These are phyloP conservation scores for Stenolophus ochropezus DNA, from an alignment of 2,888 invertebrate species.

Conservation along the genomic window DNA sequence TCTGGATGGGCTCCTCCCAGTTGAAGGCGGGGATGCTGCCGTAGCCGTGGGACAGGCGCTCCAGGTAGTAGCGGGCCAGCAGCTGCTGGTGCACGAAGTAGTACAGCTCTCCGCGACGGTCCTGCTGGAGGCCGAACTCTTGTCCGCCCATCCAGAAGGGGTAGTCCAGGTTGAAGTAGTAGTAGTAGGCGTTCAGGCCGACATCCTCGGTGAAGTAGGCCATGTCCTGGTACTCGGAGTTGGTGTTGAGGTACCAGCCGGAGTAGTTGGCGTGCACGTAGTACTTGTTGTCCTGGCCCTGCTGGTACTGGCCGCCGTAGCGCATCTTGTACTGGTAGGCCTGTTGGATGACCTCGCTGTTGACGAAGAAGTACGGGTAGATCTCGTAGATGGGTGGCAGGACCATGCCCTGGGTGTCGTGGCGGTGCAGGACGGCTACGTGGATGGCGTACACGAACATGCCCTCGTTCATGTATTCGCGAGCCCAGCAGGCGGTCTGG, in stretches of 20 bases:
- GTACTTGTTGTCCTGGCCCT: constrained; percentile 71
- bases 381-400: constrained; percentile 84
- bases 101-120: constrained; percentile 80
- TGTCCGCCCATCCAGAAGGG: constrained; percentile 80
- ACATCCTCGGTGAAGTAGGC: constrained; percentile 85
- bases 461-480: constrained; percentile 81
- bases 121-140: constrained; percentile 74
- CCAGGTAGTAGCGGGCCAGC: constrained; percentile 83
- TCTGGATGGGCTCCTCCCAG: constrained; percentile 74
- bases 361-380: constrained; percentile 83
- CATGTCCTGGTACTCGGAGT: constrained; percentile 76
- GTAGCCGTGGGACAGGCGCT: constrained; percentile 82
- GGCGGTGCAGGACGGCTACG: constrained; percentile 78
- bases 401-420: constrained; percentile 79
- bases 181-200: constrained; percentile 80
- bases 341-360: constrained; percentile 80
- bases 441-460: constrained; percentile 81
- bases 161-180: constrained; percentile 77
- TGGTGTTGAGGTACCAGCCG: constrained; percentile 75
- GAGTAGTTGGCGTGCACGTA: constrained; percentile 80
- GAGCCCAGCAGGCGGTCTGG: constrained; percentile 81
- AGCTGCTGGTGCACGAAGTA: constrained; percentile 82
- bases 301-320: constrained; percentile 69
- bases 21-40: constrained; percentile 79
- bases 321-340: constrained; percentile 79